phyloP scores from a whole-genome alignment of 2,797 vertebrate genomes.

The Sparus aurata region DNA sequence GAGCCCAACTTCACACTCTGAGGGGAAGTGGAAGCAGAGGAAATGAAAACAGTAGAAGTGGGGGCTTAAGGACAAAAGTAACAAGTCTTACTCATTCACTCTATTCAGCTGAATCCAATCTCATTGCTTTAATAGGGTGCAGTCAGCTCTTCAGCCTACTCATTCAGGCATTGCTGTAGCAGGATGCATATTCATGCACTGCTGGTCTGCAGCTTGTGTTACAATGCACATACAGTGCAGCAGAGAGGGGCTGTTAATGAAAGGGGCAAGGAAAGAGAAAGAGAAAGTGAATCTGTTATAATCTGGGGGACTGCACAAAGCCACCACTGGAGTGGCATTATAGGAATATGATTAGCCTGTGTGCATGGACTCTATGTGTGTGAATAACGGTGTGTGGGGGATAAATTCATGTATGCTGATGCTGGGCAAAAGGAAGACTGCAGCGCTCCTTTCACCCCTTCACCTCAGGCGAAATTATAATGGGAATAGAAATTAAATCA shows the following conservation, averaged over 20 bases:
- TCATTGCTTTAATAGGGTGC: constrained; percentile 53
- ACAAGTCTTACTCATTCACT: constrained; percentile 52
- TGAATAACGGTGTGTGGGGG: background rate
- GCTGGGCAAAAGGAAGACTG: constrained; percentile 9
- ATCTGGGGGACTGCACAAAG: constrained; percentile 19
- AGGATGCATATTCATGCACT: constrained; percentile 72
- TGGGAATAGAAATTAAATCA: constrained; percentile 14
- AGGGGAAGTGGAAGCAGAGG: constrained; percentile 50
- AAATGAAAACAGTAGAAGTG: constrained; percentile 41
- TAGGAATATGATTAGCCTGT: constrained; percentile 25
- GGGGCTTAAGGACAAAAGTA: constrained; percentile 57
- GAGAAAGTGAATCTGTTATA: constrained; percentile 24
- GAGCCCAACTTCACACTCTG: constrained; percentile 14
- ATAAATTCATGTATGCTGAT: background rate
- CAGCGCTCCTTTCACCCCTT: constrained; percentile 4
- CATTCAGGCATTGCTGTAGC: constrained; percentile 55
- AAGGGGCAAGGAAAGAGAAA: constrained; percentile 27
- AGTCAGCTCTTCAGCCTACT: constrained; percentile 53
- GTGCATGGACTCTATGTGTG: constrained; percentile 2
- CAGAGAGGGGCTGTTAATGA: constrained; percentile 52
- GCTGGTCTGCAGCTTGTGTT: constrained; percentile 62
- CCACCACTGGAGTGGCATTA: constrained; percentile 23
- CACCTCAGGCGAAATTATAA: background rate
- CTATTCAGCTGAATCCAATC: constrained; percentile 64
- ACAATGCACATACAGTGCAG: constrained; percentile 52